Percentiles rank a stretch among this genome's conserved stretches.
Conservation (phyloP, 1,140 invertebrate species). For the Drosophila sulfurigaster region DNA sequence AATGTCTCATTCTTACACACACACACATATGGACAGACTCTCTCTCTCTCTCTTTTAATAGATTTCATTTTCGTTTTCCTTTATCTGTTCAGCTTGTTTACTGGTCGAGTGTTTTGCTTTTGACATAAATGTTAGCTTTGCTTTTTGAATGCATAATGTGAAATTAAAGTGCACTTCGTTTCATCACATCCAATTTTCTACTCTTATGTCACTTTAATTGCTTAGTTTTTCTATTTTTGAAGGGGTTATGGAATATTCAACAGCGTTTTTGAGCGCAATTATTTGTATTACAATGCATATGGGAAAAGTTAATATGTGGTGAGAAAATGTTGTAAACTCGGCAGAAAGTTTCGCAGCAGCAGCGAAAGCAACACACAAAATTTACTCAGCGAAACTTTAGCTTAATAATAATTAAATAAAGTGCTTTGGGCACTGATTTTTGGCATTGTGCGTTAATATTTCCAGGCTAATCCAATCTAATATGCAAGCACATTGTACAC, state of each 20-base stretch:
- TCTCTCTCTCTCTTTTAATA: not conserved
- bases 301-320: not conserved
- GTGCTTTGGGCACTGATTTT: not conserved
- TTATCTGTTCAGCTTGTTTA: too few species aligned
- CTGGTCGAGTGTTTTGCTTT: not conserved
- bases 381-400: not conserved
- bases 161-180: not conserved
- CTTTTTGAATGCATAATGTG: not conserved
- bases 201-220: too few species aligned
- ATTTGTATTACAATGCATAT: not conserved
- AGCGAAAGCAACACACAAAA: not conserved
- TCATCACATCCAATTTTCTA: too few species aligned
- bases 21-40: not conserved
- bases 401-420: conserved; percentile 1
- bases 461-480: not conserved
- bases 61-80: too few species aligned
- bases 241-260: too few species aligned
- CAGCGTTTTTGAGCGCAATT: not conserved
- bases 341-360: not conserved
- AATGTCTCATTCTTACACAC: not conserved
- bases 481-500: too few species aligned
- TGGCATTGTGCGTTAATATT: not conserved
- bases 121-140: not conserved
- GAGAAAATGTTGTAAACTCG: not conserved
- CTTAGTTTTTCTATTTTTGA: too few species aligned